These are phyloP conservation scores for Phalloptychus januarius DNA, from an alignment of 2,797 vertebrate species.

Conservation along the genomic window DNA sequence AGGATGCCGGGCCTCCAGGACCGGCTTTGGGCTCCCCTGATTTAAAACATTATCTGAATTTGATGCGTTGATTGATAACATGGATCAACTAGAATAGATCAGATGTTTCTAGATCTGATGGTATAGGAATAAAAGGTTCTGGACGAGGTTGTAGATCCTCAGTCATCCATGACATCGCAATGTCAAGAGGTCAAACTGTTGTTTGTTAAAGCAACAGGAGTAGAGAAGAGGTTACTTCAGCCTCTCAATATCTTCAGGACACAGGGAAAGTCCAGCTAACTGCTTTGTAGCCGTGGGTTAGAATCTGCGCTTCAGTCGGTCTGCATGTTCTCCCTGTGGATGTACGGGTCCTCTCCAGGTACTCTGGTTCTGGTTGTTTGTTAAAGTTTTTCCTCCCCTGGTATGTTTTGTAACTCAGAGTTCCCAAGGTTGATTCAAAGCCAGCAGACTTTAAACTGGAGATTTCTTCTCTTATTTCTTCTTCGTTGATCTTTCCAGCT, in stretches of 20 bases:
- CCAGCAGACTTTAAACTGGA: not conserved
- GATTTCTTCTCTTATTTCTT: not conserved
- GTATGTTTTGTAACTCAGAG: not conserved
- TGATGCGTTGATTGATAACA: not conserved
- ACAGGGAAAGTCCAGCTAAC: not conserved
- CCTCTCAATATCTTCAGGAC: not conserved
- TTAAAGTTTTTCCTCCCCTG: not conserved
- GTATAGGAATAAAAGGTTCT: not conserved
- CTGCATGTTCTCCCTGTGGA: not conserved
- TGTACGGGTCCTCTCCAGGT: not conserved
- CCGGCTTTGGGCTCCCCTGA: too few relatives aligned
- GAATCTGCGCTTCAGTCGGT: not conserved
- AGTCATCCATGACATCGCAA: not conserved
- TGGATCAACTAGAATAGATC: not conserved
- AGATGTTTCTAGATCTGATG: not conserved
- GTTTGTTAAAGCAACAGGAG: too few relatives aligned
- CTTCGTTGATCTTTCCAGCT: slow-evolving; percentile 75
- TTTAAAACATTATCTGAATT: not conserved
- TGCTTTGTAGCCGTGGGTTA: not conserved
- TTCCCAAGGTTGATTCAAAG: not conserved
- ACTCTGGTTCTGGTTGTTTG: too few relatives aligned
- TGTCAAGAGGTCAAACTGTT: not conserved
- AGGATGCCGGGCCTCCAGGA: too few relatives aligned
- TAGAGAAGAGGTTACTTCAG: not conserved
- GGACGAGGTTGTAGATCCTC: not conserved